Base-by-base conservation (phyloP, 2,113 vertebrate genomes). In the Aspidoscelis tigris region DNA sequence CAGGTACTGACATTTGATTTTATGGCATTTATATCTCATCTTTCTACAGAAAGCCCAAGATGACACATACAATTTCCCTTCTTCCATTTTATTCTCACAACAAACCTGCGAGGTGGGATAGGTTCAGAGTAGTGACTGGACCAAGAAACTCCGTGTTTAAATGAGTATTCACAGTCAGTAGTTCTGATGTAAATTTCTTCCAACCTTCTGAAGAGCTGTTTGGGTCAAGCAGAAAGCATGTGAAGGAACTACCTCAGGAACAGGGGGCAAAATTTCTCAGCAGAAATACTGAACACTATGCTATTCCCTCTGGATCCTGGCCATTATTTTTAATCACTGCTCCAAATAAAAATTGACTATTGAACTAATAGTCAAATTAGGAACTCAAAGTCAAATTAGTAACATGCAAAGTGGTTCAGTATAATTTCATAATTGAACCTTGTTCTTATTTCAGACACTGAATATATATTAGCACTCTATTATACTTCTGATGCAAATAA, bases 391-490 rank as follows among this genome's bases (percentile, higher is more conserved):
- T 80, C 83, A 80, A 85, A 80, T 85, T 80, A 85, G 77, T 66
- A 85, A 84, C 58, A 53, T 26, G 14, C 65, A 65, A 84, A 80
- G 44, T 68, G n/a, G 58, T 74, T 85, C 58, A n/a, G 70, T 66
- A 74, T 80, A 74, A 80, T 85, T 85, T 79, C 58, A 80, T 85
- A 80, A 85, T 68, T 80, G 70, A 85, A 80, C 78, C 58, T 66
- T 74, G 77, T 41, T 84, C 65, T 77, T 85, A 66, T 80, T 85
- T 80, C 58, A 82, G 58, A 65, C 18, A 50, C 41, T 50, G 81
- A 82, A 82, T 75, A 80, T 4, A 76, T 43, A 44, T 24, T 10
- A 85, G 24, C 2, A 4, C 14, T 84, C 82, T 0, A 2, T 20
- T 33, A 18, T 84, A 12, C 69, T 78, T 53, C 83, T 73, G 61